Conservation (phyloP, 2,797 vertebrate genomes). For the Micropoecilia bifurca region DNA sequence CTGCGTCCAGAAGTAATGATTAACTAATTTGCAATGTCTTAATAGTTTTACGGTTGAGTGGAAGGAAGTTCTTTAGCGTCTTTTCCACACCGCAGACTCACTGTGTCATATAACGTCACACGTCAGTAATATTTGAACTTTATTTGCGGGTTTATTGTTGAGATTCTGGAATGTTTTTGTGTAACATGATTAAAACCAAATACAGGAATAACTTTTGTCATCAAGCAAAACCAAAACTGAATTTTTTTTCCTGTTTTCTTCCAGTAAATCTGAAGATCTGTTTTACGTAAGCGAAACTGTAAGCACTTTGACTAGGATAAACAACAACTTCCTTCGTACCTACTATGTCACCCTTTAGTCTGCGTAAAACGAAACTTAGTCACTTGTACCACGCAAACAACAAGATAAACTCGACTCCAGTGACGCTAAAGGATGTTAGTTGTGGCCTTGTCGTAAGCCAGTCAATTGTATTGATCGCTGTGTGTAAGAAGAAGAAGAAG, state of each 20-base stretch:
- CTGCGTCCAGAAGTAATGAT: constrained; percentile 27
- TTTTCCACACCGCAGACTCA: neutral
- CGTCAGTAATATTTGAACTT: too few relatives aligned
- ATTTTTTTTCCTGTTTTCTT: constrained; percentile 37
- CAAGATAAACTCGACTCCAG: constrained; percentile 69
- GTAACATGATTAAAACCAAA: neutral
- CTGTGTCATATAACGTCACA: neutral
- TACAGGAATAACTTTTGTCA: constrained; percentile 4
- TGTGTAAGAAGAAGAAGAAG: constrained; percentile 38
- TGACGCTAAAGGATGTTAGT: constrained; percentile 68
- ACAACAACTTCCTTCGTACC: constrained; percentile 69
- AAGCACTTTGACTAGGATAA: constrained; percentile 64
- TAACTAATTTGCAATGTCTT: constrained; percentile 24
- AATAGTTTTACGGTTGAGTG: constrained; percentile 15
- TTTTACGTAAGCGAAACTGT: constrained; percentile 56
- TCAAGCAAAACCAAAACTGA: constrained; percentile 3
- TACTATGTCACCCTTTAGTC: constrained; percentile 40
- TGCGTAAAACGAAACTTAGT: constrained; percentile 57
- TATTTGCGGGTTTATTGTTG: neutral
- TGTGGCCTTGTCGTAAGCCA: constrained; percentile 48
- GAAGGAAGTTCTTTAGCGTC: constrained; percentile 8
- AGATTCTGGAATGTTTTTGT: neutral
- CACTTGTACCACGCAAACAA: constrained; percentile 51
- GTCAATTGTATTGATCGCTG: constrained; percentile 73
- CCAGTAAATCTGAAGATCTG: constrained; percentile 55